A percentile compares a stretch with the other conserved stretches of the same genome.
phyloP scores from a whole-genome alignment of 2,888 invertebrate species.

The Heteropelma amictum region DNA sequence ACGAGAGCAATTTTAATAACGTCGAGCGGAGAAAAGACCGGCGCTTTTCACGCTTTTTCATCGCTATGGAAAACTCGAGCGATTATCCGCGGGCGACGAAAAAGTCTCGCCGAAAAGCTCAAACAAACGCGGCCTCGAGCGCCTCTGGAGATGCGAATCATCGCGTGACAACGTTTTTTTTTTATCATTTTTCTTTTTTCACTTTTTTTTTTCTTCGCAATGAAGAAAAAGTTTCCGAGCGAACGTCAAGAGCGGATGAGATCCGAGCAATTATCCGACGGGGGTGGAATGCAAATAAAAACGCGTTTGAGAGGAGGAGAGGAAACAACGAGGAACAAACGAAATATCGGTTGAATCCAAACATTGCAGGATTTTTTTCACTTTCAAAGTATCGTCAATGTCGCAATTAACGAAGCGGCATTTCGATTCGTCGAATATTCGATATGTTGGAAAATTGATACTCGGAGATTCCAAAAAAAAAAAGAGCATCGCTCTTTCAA shows the following conservation, averaged over 20 bases:
- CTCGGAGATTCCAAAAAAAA: too few relatives aligned
- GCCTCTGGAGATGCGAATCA: slow-evolving; percentile 49
- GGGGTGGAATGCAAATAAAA: slow-evolving; percentile 63
- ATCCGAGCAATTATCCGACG: slow-evolving; percentile 61
- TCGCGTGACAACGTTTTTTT: slow-evolving; percentile 10
- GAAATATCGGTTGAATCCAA: not conserved
- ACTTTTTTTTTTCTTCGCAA: not conserved
- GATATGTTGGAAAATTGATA: too few relatives aligned
- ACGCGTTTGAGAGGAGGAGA: slow-evolving; percentile 42
- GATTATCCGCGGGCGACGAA: slow-evolving; percentile 23
- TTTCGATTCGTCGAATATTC: too few relatives aligned
- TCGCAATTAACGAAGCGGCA: too few relatives aligned
- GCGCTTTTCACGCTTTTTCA: not conserved
- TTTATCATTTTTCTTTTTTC: not conserved
- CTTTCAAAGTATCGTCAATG: too few relatives aligned
- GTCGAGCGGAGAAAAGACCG: slow-evolving; percentile 13
- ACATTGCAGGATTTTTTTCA: too few relatives aligned
- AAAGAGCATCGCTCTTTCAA: too few relatives aligned
- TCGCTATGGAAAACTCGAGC: not conserved
- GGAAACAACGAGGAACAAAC: slow-evolving; percentile 9
- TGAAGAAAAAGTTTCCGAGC: slow-evolving; percentile 19
- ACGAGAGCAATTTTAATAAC: slow-evolving; percentile 55
- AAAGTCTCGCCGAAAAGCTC: slow-evolving; percentile 34
- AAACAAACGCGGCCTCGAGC: slow-evolving; percentile 24
- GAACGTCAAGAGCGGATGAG: slow-evolving; percentile 10